These are phyloP conservation scores for Siphonodentalium dalli DNA, from an alignment of 2,888 invertebrate genomes.

Conservation along the genomic window DNA sequence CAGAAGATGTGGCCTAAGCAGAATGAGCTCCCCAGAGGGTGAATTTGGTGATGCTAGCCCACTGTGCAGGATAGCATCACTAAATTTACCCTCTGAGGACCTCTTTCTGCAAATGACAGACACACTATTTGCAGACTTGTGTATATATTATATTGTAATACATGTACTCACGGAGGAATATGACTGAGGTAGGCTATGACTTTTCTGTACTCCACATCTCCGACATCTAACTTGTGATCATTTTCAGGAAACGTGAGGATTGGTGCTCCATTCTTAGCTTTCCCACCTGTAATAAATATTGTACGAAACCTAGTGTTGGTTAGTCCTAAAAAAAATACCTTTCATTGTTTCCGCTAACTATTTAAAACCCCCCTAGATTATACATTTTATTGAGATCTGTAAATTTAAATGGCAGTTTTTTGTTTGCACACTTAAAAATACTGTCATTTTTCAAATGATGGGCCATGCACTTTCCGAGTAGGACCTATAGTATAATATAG, in stretches of 20 bases:
- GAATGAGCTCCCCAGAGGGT: no score
- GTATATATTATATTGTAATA: no score
- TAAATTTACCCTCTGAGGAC: no score
- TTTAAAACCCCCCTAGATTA: background rate
- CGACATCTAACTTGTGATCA: conserved; percentile 82
- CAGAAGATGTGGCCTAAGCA: no score
- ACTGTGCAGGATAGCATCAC: no score
- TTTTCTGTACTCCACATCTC: conserved; percentile 87
- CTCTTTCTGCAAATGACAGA: no score
- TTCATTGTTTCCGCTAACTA: background rate
- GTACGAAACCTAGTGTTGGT: background rate
- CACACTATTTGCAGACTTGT: no score
- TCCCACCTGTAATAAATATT: conserved; percentile 73
- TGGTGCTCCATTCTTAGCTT: conserved; percentile 91
- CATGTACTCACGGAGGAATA: conserved; percentile 86
- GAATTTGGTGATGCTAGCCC: no score
- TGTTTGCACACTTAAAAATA: no score
- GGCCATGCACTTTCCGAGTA: no score
- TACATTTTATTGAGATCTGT: background rate
- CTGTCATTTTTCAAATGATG: no score
- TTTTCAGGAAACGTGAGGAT: conserved; percentile 92
- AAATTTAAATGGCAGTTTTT: background rate
- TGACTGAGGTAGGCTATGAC: conserved; percentile 93
- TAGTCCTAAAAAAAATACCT: background rate
- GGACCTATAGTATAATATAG: no score